Conservation (phyloP, 1,140 invertebrate genomes). For the Ganaspis sp. region DNA sequence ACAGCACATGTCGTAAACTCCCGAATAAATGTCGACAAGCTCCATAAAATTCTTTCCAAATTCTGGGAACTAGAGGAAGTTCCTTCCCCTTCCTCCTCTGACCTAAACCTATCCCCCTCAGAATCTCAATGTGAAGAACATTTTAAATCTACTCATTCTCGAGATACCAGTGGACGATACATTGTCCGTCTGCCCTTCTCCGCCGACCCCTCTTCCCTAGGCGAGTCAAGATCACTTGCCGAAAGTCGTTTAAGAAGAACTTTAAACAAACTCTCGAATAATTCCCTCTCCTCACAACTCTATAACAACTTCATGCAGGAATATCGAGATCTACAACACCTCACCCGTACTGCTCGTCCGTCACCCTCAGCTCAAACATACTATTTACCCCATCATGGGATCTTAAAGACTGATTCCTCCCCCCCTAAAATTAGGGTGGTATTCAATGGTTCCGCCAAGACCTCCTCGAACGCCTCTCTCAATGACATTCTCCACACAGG, state of each 20-base stretch:
- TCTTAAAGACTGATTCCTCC: constrained; percentile 10
- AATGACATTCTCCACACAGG: too few relatives aligned
- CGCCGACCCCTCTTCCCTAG: too few relatives aligned
- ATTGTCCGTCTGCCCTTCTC: constrained; percentile 52
- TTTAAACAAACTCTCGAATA: too few relatives aligned
- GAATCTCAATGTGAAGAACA: constrained; percentile 51
- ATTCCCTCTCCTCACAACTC: constrained; percentile 29
- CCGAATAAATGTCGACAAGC: not conserved
- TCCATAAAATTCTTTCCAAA: not conserved
- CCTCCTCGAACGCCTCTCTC: too few relatives aligned
- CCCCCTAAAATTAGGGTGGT: too few relatives aligned
- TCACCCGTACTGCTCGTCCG: constrained; percentile 12
- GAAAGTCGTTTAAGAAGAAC: too few relatives aligned
- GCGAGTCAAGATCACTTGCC: too few relatives aligned
- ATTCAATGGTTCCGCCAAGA: too few relatives aligned
- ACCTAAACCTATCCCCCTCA: constrained; percentile 32
- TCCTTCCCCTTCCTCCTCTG: not conserved
- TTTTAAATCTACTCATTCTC: constrained; percentile 48
- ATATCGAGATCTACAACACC: constrained; percentile 48
- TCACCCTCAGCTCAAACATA: not conserved
- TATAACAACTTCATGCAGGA: constrained; percentile 51
- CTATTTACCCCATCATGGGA: constrained; percentile 43
- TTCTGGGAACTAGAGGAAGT: constrained; percentile 40
- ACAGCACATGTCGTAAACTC: not conserved
- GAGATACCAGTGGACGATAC: constrained; percentile 52